Percentiles rank a stretch among this genome's conserved stretches.
phyloP scores from a whole-genome alignment of 2,888 invertebrate species.

The Cephus pygmeus region DNA sequence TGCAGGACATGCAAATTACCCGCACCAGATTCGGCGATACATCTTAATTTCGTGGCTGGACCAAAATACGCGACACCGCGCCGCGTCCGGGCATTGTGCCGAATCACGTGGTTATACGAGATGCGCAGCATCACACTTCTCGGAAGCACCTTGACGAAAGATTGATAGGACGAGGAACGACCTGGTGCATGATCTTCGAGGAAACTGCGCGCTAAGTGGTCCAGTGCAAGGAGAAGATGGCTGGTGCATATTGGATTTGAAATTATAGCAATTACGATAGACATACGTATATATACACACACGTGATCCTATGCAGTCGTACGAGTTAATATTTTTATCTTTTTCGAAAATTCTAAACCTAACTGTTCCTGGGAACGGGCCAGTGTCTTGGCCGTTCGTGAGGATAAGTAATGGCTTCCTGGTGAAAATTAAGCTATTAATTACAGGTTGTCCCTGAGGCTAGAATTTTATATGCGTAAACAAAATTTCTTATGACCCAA shows the following conservation, averaged over 20 bases:
- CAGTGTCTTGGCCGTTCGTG: constrained; percentile 42
- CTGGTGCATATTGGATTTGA: too few species aligned
- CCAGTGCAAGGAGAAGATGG: too few species aligned
- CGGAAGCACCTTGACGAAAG: too few species aligned
- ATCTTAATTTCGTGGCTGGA: constrained; percentile 60
- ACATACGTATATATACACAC: too few species aligned
- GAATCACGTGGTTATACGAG: neutral
- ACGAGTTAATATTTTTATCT: constrained; percentile 3
- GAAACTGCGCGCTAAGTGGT: too few species aligned
- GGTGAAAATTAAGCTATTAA: constrained; percentile 63
- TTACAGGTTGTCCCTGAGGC: constrained; percentile 35
- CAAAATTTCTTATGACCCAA: too few species aligned
- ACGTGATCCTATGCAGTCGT: neutral
- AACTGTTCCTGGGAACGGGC: constrained; percentile 33
- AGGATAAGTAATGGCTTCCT: constrained; percentile 52
- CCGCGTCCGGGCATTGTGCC: constrained; percentile 11
- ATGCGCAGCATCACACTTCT: too few species aligned
- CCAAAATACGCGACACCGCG: constrained; percentile 38
- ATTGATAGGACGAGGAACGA: too few species aligned
- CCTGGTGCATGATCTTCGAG: too few species aligned
- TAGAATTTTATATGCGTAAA: neutral
- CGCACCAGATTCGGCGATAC: constrained; percentile 63
- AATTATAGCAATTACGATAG: too few species aligned
- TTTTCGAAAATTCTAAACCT: constrained; percentile 8
- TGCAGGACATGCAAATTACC: constrained; percentile 63